Evolutionary conservation across 2,888 invertebrate genomes (phyloP), one percentile per base, ranked within the genome.

Genomic region (Osmoderma eremita): DNA sequence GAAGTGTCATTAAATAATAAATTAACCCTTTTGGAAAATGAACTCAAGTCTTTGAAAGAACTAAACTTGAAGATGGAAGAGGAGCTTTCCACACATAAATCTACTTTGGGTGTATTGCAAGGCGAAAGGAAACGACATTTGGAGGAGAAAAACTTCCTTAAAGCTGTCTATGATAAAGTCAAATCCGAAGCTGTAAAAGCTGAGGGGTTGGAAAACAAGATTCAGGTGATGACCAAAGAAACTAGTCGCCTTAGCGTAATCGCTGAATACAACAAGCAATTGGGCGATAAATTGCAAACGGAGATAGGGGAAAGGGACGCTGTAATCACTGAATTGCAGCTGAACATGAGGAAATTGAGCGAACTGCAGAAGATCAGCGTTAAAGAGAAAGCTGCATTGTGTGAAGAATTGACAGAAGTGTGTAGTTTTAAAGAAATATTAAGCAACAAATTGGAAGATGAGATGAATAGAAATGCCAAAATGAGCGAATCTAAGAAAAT

Each of bases 211-310:
- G 79, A 81, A 75, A 76, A 74, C 2, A 75, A 75, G 36, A 71
- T 81, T 4, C 65, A 75, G 1, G 75, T 77, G 36, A 77, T 79
- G 66, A 79, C 74, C 62, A 75, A 76, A 68, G 79, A 81, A 74
- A 78, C 81, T 1, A 79, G 75, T 65, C 76, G 78, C 69, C 70
- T 82, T 50, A 77, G 78, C 80, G 70, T 80, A 53, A 77, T 81
- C 51, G 81, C 77, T 2, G 80, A 81, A 69, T 81, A 77, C 74
- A 82, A 80, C 68, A 80, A 80, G 70, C 75, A 80, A 70, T 42
- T 81, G 22, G 79, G 79, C 6, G 78, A 80, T 56, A 78, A 79
- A 68, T 69, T 81, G 6, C 79, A 80, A 72, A 64, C 68, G 13
- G 80, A 79, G 71, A 75, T 81, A 1, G 70, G 74, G 20, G 77